Conservation (phyloP, 2,797 vertebrate genomes). For the Phyllotis vaccarum region DNA sequence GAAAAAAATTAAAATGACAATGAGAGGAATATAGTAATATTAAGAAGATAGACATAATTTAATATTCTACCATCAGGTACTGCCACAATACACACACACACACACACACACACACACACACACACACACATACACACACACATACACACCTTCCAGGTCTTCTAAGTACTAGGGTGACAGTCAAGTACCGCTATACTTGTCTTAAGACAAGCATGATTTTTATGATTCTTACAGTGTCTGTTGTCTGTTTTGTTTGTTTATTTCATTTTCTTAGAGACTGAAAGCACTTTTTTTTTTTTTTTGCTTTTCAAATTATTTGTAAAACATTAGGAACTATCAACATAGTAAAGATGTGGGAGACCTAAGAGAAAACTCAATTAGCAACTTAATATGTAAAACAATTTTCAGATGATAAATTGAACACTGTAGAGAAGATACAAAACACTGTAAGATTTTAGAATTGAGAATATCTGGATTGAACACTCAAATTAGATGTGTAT, state of each 20-base stretch:
- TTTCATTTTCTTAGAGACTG: constrained; percentile 9
- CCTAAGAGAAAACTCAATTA: not conserved
- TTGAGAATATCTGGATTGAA: not conserved
- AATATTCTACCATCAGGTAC: not conserved
- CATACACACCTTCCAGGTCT: not conserved
- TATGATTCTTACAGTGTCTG: not conserved
- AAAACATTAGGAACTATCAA: not conserved
- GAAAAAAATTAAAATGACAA: not conserved
- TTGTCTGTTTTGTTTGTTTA: not conserved
- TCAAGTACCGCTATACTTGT: not conserved
- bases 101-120: not conserved
- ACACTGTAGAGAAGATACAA: not conserved
- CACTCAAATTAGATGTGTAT: not conserved
- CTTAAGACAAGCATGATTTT: not conserved
- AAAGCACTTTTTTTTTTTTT: not conserved
- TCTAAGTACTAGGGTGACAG: not conserved
- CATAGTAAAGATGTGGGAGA: not conserved
- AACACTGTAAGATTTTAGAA: not conserved
- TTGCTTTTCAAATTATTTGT: constrained; percentile 13
- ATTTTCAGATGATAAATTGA: constrained; percentile 3
- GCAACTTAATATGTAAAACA: not conserved
- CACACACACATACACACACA: not conserved
- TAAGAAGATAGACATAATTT: not conserved
- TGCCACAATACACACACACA: too few relatives aligned
- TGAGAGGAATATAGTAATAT: not conserved